These are phyloP conservation scores for Pseudoatta argentina DNA, from an alignment of 1,140 invertebrate genomes.

Conservation along the genomic window DNA sequence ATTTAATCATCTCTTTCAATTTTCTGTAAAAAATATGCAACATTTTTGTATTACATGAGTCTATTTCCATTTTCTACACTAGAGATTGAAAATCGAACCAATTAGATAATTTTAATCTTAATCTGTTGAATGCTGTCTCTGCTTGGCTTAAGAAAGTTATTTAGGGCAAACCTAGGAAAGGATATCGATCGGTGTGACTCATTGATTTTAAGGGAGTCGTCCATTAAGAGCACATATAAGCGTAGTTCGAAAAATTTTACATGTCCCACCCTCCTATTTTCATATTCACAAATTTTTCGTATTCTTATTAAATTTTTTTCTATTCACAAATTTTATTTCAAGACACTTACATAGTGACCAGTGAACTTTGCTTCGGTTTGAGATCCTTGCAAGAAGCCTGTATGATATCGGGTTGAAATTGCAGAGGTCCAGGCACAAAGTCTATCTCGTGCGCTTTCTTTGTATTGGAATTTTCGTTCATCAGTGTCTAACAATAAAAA, in stretches of 20 bases:
- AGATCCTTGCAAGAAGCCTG: conserved; percentile 39
- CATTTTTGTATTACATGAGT: no score
- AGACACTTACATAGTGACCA: conserved; percentile 88
- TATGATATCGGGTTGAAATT: conserved; percentile 27
- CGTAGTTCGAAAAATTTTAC: neutral
- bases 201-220: neutral
- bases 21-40: no score
- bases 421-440: neutral
- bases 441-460: neutral
- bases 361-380: conserved; percentile 86
- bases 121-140: conserved; percentile 11
- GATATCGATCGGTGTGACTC: neutral
- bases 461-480: neutral
- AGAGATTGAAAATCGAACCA: no score
- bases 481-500: neutral
- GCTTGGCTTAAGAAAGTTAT: neutral
- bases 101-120: neutral
- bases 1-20: neutral
- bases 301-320: neutral
- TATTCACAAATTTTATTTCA: neutral
- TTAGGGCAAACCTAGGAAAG: neutral
- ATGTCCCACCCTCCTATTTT: no score
- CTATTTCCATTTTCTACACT: no score
- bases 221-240: neutral
- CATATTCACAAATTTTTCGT: neutral